A percentile compares a stretch with the other conserved stretches of the same genome.
Conservation (phyloP, 2,888 invertebrate species). For the Myathropa florea region DNA sequence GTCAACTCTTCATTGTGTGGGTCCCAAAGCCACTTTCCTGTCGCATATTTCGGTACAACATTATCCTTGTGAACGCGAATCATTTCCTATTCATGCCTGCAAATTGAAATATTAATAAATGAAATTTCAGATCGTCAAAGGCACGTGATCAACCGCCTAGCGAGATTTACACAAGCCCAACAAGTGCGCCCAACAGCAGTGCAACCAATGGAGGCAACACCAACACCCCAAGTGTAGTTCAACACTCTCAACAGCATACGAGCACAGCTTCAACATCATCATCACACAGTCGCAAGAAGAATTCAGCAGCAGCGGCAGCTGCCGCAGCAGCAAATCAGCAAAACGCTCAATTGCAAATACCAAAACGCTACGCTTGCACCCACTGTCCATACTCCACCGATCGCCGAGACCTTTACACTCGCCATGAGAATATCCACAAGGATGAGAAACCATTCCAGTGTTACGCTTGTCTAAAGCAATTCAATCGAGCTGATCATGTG, state of each 20-base stretch:
- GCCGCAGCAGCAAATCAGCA: constrained; percentile 71
- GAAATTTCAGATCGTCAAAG: constrained; percentile 74
- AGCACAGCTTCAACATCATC: constrained; percentile 50
- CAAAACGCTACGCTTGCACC: constrained; percentile 91
- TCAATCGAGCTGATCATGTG: constrained; percentile 96
- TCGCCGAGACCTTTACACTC: constrained; percentile 92
- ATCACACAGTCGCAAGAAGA: constrained; percentile 55
- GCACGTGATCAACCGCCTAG: constrained; percentile 75
- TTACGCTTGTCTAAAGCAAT: constrained; percentile 95
- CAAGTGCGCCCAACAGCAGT: constrained; percentile 73
- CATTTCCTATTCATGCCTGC: constrained; percentile 68
- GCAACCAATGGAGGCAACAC: constrained; percentile 73
- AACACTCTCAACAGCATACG: constrained; percentile 53
- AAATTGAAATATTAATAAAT: neutral
- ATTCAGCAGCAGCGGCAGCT: constrained; percentile 53
- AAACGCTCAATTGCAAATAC: constrained; percentile 78
- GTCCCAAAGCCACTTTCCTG: constrained; percentile 78
- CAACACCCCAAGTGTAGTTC: constrained; percentile 52
- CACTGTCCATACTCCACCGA: constrained; percentile 96
- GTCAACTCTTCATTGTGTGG: constrained; percentile 72
- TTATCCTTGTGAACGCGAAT: constrained; percentile 74
- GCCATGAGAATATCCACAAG: constrained; percentile 96
- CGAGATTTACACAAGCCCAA: constrained; percentile 77
- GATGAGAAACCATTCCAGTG: constrained; percentile 97
- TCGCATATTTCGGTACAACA: constrained; percentile 74